Conservation (phyloP, 2,888 invertebrate species). For the Drosophila macrothrix region DNA sequence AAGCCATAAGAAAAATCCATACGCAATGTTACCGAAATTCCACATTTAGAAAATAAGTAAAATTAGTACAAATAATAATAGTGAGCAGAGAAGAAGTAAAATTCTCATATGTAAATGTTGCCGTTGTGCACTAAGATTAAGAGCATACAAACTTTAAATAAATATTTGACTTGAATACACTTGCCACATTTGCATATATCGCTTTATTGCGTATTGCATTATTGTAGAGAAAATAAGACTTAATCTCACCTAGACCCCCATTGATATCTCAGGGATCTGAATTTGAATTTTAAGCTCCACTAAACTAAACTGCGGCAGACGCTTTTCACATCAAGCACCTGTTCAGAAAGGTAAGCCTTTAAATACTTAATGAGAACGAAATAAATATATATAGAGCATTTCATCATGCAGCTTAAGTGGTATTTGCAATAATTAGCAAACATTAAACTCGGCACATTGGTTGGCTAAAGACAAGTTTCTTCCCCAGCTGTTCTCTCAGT, state of each 20-base stretch:
- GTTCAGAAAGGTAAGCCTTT: too few species aligned
- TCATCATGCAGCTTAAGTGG: not conserved
- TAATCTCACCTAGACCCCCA: not conserved
- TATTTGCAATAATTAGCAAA: not conserved
- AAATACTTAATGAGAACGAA: not conserved
- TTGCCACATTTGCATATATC: not conserved
- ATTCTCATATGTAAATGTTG: too few species aligned
- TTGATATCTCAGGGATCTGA: not conserved
- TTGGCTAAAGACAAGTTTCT: not conserved
- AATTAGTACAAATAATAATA: not conserved
- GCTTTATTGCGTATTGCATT: not conserved
- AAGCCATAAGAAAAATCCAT: not conserved
- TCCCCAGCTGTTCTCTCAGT: constrained; percentile 28
- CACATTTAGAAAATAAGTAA: not conserved
- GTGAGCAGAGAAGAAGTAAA: too few species aligned
- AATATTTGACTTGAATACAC: not conserved
- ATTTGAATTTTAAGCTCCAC: not conserved
- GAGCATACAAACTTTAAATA: not conserved
- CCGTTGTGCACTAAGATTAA: not conserved
- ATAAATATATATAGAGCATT: not conserved
- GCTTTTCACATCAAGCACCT: not conserved
- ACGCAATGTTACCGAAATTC: not conserved
- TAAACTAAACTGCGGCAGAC: not conserved
- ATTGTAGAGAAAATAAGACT: not conserved
- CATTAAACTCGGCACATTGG: not conserved